Conservation (phyloP, 2,113 vertebrate genomes). For the Xenopus borealis region DNA sequence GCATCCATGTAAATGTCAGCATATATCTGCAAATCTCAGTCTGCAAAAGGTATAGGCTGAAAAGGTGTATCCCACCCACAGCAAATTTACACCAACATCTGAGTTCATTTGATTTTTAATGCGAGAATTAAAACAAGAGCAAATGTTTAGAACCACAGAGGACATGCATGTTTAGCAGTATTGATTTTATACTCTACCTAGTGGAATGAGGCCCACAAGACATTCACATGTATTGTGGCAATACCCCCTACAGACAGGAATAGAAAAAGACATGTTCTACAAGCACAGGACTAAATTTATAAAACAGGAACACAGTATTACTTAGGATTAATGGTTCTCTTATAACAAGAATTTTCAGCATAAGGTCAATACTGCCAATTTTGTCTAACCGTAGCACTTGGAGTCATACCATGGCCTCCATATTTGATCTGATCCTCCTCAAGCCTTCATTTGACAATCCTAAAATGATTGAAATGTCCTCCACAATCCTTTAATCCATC, state of each 20-base stretch:
- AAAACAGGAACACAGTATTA: conserved; percentile 1
- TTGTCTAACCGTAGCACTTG: conserved; percentile 93
- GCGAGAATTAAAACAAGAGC: conserved; percentile 70
- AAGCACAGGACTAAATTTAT: not conserved
- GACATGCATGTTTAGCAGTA: conserved; percentile 89
- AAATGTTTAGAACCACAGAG: conserved; percentile 80
- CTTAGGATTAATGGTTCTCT: not conserved
- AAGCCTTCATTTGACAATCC: conserved; percentile 95
- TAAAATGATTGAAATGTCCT: conserved; percentile 99
- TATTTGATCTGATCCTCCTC: conserved; percentile 98
- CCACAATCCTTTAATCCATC: conserved; percentile 99
- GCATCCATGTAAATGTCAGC: not conserved
- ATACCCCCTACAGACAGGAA: conserved; percentile 4
- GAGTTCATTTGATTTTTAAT: conserved; percentile 65
- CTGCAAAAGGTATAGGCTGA: conserved; percentile 60
- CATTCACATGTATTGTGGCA: conserved; percentile 10
- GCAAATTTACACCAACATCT: conserved; percentile 53
- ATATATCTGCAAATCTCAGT: conserved; percentile 35
- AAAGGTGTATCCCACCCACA: conserved; percentile 54
- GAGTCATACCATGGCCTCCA: conserved; percentile 98
- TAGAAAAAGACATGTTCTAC: not conserved
- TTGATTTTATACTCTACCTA: conserved; percentile 79
- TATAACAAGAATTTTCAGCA: conserved; percentile 57
- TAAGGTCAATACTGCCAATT: conserved; percentile 90
- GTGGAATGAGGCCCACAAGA: conserved; percentile 34